These are phyloP conservation scores for Pseudopodoces humilis DNA, from an alignment of 2,113 vertebrate species.

Conservation along the genomic window DNA sequence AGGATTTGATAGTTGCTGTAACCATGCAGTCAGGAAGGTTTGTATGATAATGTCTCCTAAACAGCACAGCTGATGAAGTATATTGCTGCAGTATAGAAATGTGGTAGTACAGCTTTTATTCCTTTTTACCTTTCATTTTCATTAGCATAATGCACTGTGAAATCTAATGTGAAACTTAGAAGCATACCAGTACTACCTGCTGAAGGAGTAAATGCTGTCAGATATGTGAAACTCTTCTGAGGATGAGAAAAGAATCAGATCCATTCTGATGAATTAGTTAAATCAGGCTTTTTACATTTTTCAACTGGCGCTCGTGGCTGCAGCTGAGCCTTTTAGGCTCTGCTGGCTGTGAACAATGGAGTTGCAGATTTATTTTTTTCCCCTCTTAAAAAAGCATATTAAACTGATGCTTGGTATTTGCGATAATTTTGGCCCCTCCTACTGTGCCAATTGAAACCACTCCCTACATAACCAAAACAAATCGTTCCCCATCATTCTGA, in stretches of 20 bases:
- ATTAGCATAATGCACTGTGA: background rate
- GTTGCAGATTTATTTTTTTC: background rate
- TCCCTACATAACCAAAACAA: background rate
- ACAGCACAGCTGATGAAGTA: background rate
- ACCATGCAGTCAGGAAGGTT: background rate
- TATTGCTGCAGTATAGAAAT: background rate
- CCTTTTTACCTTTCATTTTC: background rate
- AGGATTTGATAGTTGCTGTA: background rate
- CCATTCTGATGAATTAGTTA: background rate
- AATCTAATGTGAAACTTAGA: background rate
- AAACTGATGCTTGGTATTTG: background rate
- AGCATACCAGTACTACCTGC: background rate
- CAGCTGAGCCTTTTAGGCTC: background rate
- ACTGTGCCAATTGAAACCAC: slow-evolving; percentile 1
- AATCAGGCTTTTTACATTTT: background rate
- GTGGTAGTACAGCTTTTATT: background rate
- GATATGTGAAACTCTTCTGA: background rate
- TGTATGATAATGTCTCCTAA: background rate
- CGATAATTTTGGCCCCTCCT: background rate
- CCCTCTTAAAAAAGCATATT: background rate
- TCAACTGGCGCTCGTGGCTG: background rate
- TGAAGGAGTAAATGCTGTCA: background rate
- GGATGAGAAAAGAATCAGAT: background rate
- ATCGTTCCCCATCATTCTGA: background rate
- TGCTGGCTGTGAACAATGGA: background rate